Base-by-base conservation (phyloP, 1,140 invertebrate species). In the Carposina sasakii region DNA sequence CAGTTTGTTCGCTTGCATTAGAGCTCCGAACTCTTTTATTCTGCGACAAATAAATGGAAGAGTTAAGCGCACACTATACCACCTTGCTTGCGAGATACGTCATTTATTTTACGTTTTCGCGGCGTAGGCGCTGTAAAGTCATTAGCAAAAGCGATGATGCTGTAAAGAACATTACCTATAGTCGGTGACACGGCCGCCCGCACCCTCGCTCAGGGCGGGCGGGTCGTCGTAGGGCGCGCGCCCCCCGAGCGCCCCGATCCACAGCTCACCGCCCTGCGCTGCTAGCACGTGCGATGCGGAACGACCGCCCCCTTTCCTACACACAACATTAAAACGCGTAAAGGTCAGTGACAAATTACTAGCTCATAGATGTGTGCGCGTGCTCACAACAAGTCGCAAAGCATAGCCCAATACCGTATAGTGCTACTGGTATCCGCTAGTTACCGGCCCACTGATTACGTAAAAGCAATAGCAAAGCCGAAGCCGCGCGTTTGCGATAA, bases 251-350 rank as follows among this genome's bases (percentile, higher is more conserved):
- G 95, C 94, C 61, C 98, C 96, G 53, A 99, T 96, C 84, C 96
- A 99, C 57, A 99, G 96, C 86, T 99, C 97, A 2, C 96, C 96
- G 2, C 95, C 96, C 63, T 98, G 97, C 2, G 95, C 93, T 0
- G 96, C 94, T 39, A 99, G 71, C 69, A 98, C 90, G 84, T 99
- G 97, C 6, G 96, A 97, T 28, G 96, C 94, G 0, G 95, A 91
- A 75, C 97, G 95, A 0, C 92, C 90, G 4, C 95, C 94, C 22
- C 92, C 90, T 81, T 96, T 96, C 21, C 89, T 81, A 36, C 1
- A 54, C 2, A 45, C 5, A 22, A 28, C n/a, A n/a, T 1, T 43
- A 12, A 24, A 3, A n/a, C n/a, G n/a, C n/a, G n/a, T n/a, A n/a
- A n/a, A n/a, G n/a, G n/a, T n/a, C n/a, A n/a, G n/a, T n/a, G n/a